Evolutionary conservation across 2,113 vertebrate genomes (phyloP).

Genomic region (Papio anubis): DNA sequence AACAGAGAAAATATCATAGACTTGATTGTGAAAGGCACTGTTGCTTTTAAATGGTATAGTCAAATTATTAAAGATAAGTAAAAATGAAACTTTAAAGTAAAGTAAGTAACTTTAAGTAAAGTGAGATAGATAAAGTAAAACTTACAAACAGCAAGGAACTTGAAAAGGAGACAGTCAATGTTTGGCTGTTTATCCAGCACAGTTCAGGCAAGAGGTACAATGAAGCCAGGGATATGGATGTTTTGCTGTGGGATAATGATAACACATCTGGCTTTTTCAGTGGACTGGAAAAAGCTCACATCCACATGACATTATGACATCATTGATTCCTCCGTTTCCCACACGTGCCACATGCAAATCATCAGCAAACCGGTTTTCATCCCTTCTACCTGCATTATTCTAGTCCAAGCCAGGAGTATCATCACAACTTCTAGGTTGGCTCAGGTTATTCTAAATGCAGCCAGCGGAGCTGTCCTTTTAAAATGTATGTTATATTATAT

Average conservation of each 20-base stretch:
- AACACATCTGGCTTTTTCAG: not conserved
- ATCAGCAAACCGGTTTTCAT: not conserved
- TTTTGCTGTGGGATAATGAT: not conserved
- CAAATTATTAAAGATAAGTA: not conserved
- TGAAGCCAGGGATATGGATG: fast-evolving
- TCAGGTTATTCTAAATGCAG: not conserved
- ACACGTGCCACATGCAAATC: too few species aligned
- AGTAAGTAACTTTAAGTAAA: too few species aligned
- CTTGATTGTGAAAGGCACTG: not conserved
- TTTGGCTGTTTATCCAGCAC: not conserved
- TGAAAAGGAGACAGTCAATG: not conserved
- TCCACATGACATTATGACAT: not conserved
- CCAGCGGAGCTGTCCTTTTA: not conserved
- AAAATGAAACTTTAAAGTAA: not conserved
- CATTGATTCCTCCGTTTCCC: not conserved
- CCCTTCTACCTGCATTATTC: not conserved
- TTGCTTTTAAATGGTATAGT: not conserved
- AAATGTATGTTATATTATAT: not conserved
- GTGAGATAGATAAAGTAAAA: too few species aligned
- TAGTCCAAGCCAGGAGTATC: not conserved
- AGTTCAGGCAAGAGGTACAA: not conserved
- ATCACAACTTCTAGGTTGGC: not conserved
- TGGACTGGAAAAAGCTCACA: not conserved
- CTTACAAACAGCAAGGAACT: not conserved
- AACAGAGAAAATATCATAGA: not conserved